Evolutionary conservation across 2,888 invertebrate species (phyloP), one percentile per base, ranked within the genome.

Genomic region (Stenchaetothrips biformis): DNA sequence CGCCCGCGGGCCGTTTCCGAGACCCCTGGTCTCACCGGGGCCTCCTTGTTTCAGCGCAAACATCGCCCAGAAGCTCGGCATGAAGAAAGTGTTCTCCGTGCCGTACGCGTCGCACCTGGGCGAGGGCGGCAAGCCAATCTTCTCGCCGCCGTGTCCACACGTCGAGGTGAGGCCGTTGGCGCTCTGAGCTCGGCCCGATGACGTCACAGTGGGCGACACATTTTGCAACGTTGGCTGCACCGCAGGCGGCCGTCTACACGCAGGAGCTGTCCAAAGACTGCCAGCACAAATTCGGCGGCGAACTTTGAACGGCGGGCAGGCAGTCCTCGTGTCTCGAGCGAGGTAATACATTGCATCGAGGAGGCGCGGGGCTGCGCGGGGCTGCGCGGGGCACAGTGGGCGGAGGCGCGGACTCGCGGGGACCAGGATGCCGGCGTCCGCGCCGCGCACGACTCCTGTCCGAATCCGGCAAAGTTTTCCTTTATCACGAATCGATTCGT

Each of bases 221-320:
- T 37, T 37, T 37, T 37, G 37, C 1, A 37, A 37, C 37, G 37
- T 4, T 37, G 2, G 37, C 37, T 25, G 25, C 25, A 8, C 25
- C 21, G 2, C 67, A 74, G 67, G 67, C 67, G 21, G 67, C 67
- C n/a, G 67, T 74, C 11, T 74, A 74, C 67, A 25, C 25, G 21
- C 67, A 74, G 67, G 7, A 25, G 8, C 21, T 74, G 21, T 74
- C 67, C 21, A 74, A 25, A 25, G 67, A 74, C 25, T 74, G 67
- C 67, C 67, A 74, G 67, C 67, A 74, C 25, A 74, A 74, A 21
- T 74, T 74, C 25, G 67, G 67, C 8, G 67, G 67, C 21, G 67
- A 74, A 74, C 11, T 74, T 4, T 74, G 11, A 25, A 25, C 67
- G 67, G 8, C 67, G 21, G 67, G 21, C 67, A 74, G 21, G 7